Base-by-base conservation (phyloP, 2,797 vertebrate species). In the Gymnoscopelus microlampas region DNA sequence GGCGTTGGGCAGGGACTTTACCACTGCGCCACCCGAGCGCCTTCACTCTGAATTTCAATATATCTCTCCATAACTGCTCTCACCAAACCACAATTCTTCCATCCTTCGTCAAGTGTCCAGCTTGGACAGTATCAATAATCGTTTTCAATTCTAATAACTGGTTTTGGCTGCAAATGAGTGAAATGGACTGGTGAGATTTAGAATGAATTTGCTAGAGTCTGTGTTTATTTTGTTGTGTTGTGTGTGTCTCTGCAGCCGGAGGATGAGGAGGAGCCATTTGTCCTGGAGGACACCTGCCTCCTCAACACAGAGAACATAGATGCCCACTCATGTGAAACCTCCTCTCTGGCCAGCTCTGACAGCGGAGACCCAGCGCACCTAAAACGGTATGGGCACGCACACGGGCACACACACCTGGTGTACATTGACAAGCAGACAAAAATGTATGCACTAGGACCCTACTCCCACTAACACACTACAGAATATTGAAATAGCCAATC, bases 311-410 rank as follows among this genome's bases (percentile, higher is more conserved):
- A 99, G 80, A 96, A 94, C 80, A 94, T 95, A 0, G 98, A 99
- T 5, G 87, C 95, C 6, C 95, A 98, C 85, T 99, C 97, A 54
- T 98, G 96, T 1, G 98, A 99, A 81, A 99, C 97, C 0, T 98
- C 96, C 1, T 99, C 98, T 24, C 91, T 99, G 68, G 97, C 97
- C 59, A 99, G 98, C 91, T 98, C 97, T 29, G 98, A 99, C 89
- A 99, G 98, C 0, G 98, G 98, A 55, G 98, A 99, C 88, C 95
- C 96, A 13, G 91, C 95, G 2, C 95, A 97, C 81, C 86, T 97
- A 49, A 97, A 96, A 89, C 94, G 96, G 97, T 94, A 93, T 6
- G 70, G 7, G 5, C 0, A 6, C 68, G 57, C 66, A 57, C 59
- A 13, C 24, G 53, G 54, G 39, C 60, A n/a, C 11, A 56, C 64